Base-by-base conservation (phyloP, 2,888 invertebrate species). In the Tinea pellionella region DNA sequence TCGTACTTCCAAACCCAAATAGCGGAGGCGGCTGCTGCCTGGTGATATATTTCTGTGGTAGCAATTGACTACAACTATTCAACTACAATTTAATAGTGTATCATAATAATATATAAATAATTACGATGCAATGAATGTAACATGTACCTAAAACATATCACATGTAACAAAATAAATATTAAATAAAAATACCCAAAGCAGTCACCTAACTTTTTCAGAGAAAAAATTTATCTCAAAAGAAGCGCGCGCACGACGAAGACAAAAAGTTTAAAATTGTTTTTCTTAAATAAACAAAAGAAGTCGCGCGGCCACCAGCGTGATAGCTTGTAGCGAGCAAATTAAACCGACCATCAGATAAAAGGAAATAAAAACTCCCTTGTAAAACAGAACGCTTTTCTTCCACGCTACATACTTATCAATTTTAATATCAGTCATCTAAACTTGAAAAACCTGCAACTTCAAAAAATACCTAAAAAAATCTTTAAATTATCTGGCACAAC, bases 251-350 rank as follows among this genome's bases (percentile, higher is more conserved):
- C 68, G 64, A 64, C 64, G 64, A 47, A 66, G 64, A 63, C 60
- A 60, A 63, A 72, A 75, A 67, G 73, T 77, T 69, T 63, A 60
- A 71, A 75, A 76, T 70, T 74, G 74, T 75, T 74, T 77, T 74
- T 74, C 71, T 75, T 74, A 73, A 70, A 74, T 73, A 63, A 75
- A 74, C 73, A 78, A 75, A 74, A 66, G 67, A 68, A 66, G 66
- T 37, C 60, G 61, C 58, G 67, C 63, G 65, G 19, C 53, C 24
- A 53, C 53, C 53, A 47, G 47, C 19, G 53, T 53, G 24, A 19
- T 19, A n/a, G 51, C 29, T 59, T 65, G 62, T 66, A 64, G 65
- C 65, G 64, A 68, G 71, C 68, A 73, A 78, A 77, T 75, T 77
- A 75, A 76, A 77, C 65, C 65, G 66, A 65, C 63, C 66, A 65